Evolutionary conservation across 2,113 vertebrate genomes (phyloP).

Genomic region (Corythornis vintsioides): DNA sequence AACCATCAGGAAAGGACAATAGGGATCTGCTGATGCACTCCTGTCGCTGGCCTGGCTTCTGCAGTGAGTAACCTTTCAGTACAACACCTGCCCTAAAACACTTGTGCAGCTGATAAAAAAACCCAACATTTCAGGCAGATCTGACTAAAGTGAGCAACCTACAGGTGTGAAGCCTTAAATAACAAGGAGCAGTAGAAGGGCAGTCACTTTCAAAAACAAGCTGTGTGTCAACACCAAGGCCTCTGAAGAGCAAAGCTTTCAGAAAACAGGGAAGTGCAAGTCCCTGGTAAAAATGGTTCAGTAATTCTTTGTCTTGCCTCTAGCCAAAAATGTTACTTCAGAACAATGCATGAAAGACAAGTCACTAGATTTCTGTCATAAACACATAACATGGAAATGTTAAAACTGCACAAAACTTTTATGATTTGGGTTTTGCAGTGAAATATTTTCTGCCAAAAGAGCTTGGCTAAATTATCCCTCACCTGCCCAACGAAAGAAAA

Average conservation of each 20-base stretch:
- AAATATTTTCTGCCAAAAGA: neutral
- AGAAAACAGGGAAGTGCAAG: constrained; percentile 69
- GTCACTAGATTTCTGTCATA: neutral
- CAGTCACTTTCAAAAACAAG: constrained; percentile 53
- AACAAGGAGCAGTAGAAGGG: constrained; percentile 66
- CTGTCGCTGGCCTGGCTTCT: constrained; percentile 5
- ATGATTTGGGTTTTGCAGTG: neutral
- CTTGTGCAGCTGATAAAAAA: neutral
- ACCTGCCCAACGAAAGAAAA: neutral
- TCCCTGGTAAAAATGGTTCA: constrained; percentile 68
- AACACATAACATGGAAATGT: neutral
- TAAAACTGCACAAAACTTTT: neutral
- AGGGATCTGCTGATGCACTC: constrained; percentile 64
- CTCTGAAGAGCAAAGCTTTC: constrained; percentile 76
- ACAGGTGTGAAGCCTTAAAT: constrained; percentile 64
- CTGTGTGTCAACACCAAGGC: constrained; percentile 61
- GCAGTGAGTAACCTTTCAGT: constrained; percentile 25
- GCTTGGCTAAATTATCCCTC: neutral
- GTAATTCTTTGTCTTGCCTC: constrained; percentile 61
- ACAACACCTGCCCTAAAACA: constrained; percentile 24
- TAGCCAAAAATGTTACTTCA: neutral
- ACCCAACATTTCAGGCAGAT: constrained; percentile 6
- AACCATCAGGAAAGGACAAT: constrained; percentile 39
- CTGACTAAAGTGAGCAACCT: constrained; percentile 64
- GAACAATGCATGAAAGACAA: neutral